Conservation (phyloP, 2,113 vertebrate genomes). For the Sylvilagus bachmani region DNA sequence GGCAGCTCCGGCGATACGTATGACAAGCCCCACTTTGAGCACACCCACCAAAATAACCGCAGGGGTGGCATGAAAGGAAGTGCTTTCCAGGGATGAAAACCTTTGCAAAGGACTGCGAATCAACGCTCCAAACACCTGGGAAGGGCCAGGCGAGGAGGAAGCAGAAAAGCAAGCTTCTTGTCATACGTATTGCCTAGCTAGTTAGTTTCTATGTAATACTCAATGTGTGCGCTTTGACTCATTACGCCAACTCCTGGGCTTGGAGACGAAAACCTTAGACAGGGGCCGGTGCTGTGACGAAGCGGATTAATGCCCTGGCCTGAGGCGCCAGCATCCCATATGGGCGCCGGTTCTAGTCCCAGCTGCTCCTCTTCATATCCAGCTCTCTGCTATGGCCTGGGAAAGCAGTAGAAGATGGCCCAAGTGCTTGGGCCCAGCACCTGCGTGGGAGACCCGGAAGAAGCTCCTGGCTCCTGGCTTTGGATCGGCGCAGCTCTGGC, state of each 20-base stretch:
- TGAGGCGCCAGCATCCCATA: no score
- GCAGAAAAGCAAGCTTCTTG: slow-evolving; percentile 26
- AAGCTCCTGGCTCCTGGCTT: no score
- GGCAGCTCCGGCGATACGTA: no score
- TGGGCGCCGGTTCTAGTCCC: no score
- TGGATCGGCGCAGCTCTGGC: no score
- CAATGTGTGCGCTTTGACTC: slow-evolving; percentile 7
- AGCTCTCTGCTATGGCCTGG: no score
- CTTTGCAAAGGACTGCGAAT: not conserved
- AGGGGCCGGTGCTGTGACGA: no score
- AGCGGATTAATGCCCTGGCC: no score
- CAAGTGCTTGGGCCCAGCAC: no score
- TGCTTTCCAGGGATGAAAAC: not conserved
- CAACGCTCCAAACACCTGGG: not conserved
- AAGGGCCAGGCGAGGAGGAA: not conserved
- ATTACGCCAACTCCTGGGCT: not conserved
- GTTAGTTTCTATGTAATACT: not conserved
- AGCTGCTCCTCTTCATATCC: no score
- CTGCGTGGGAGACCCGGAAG: no score
- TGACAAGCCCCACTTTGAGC: not conserved
- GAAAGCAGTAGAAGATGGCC: no score
- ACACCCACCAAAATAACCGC: slow-evolving; percentile 39
- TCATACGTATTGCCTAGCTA: not conserved
- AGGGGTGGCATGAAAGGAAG: not conserved
- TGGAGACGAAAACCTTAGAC: not conserved